phyloP scores from a whole-genome alignment of 2,888 invertebrate species.

The Tuberolachnus salignus region DNA sequence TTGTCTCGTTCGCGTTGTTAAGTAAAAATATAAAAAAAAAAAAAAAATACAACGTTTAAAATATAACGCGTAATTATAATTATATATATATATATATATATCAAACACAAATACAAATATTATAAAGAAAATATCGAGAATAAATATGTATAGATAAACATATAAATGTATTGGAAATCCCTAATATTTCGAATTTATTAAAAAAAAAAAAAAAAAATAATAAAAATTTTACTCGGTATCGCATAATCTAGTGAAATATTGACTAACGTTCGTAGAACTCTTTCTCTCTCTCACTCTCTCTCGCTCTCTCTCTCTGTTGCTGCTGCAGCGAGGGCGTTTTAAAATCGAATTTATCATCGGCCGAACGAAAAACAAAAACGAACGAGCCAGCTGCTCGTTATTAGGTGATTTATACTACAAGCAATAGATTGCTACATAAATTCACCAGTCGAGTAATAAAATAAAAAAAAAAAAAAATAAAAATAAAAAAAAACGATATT shows the following conservation, averaged over 20 bases:
- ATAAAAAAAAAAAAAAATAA: conserved; percentile 1
- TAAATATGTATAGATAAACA: too few species aligned
- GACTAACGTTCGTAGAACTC: conserved; percentile 4
- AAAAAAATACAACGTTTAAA: too few species aligned
- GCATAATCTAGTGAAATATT: neutral
- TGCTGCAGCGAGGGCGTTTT: conserved; percentile 21
- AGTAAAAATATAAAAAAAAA: too few species aligned
- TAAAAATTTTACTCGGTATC: neutral
- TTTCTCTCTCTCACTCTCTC: too few species aligned
- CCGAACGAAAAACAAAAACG: conserved; percentile 25
- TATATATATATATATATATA: too few species aligned
- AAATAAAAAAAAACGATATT: neutral
- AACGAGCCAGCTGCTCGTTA: conserved; percentile 48
- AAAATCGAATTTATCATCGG: conserved; percentile 42
- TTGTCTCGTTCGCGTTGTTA: too few species aligned
- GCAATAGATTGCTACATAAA: conserved; percentile 42
- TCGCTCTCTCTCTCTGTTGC: neutral
- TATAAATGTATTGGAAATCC: too few species aligned
- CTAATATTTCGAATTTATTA: too few species aligned
- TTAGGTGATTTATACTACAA: conserved; percentile 48
- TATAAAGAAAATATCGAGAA: too few species aligned
- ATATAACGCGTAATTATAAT: too few species aligned
- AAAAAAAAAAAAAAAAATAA: neutral
- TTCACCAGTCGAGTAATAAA: conserved; percentile 48
- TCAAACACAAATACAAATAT: too few species aligned